Percentiles rank a stretch among this genome's conserved stretches.
Conservation (phyloP, 23 tunicate genomes). For the Trididemnum nubilum region DNA sequence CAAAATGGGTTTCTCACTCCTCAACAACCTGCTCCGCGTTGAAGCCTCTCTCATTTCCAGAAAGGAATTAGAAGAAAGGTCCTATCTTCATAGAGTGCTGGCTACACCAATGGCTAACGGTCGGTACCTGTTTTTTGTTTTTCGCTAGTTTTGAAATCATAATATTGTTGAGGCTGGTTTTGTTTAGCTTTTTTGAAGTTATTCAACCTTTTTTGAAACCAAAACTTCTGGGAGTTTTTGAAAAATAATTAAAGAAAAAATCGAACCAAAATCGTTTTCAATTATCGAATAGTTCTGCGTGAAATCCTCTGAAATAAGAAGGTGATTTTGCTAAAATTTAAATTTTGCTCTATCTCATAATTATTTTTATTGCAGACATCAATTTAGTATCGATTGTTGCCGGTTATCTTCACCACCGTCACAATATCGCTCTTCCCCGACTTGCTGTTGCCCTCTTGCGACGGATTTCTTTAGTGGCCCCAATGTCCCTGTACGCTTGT, state of each 20-base stretch:
- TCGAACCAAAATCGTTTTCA: too few species aligned
- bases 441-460: slow-evolving; percentile 77
- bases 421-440: slow-evolving; percentile 59
- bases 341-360: too few species aligned
- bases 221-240: not conserved
- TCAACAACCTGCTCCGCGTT: slow-evolving; percentile 70
- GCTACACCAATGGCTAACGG: slow-evolving; percentile 51
- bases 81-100: slow-evolving; percentile 35
- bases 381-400: slow-evolving; percentile 70
- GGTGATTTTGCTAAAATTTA: too few species aligned
- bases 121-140: not conserved
- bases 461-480: slow-evolving; percentile 68
- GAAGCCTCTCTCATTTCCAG: slow-evolving; percentile 23
- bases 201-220: not conserved
- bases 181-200: not conserved
- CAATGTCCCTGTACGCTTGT: slow-evolving; percentile 88
- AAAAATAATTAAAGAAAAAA: too few species aligned
- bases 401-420: slow-evolving; percentile 84
- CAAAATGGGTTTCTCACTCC: slow-evolving; percentile 63
- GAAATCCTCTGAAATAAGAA: too few species aligned
- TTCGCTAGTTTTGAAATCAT: too few species aligned
- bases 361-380: slow-evolving; percentile 31
- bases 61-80: not conserved
- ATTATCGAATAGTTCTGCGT: too few species aligned
- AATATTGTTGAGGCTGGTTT: not conserved